Evolutionary conservation across 2,888 invertebrate species (phyloP).

Genomic region (Taphrorychus bicolor): DNA sequence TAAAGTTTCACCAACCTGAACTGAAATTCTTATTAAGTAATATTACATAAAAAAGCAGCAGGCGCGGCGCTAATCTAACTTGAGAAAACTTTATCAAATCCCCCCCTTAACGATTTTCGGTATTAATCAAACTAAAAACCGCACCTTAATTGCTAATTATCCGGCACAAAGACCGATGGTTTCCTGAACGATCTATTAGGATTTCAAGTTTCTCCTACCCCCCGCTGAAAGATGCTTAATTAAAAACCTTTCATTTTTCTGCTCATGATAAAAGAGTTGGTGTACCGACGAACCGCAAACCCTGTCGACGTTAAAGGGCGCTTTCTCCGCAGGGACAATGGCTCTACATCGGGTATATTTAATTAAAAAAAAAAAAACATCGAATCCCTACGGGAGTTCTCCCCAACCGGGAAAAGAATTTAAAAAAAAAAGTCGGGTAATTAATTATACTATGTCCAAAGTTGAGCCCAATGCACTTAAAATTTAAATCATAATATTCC

Average conservation of each 20-base stretch:
- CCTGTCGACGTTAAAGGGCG: slow-evolving; percentile 12
- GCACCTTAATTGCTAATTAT: slow-evolving; percentile 3
- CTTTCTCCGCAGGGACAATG: slow-evolving; percentile 20
- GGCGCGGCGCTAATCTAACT: not conserved
- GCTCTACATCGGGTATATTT: slow-evolving; percentile 16
- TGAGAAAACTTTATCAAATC: not conserved
- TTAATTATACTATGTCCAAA: not conserved
- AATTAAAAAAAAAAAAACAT: slow-evolving; percentile 27
- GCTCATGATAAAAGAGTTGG: slow-evolving; percentile 12
- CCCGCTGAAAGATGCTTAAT: slow-evolving; percentile 1
- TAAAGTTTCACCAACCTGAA: too few relatives aligned
- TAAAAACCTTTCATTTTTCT: slow-evolving; percentile 11
- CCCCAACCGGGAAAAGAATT: slow-evolving; percentile 6
- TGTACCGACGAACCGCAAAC: slow-evolving; percentile 13
- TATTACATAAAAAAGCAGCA: too few relatives aligned
- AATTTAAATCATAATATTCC: not conserved
- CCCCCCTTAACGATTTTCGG: not conserved
- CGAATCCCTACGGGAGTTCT: slow-evolving; percentile 1
- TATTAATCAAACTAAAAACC: slow-evolving; percentile 1
- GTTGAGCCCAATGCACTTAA: not conserved
- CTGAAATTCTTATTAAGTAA: not conserved
- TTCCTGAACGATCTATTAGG: not conserved
- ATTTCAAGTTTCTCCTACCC: not conserved
- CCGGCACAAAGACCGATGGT: not conserved
- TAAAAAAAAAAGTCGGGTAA: not conserved